Percentiles rank a stretch among this genome's conserved stretches.
These are phyloP conservation scores for Benitochromis conjunctus DNA, from an alignment of 2,113 vertebrate species.

Conservation along the genomic window DNA sequence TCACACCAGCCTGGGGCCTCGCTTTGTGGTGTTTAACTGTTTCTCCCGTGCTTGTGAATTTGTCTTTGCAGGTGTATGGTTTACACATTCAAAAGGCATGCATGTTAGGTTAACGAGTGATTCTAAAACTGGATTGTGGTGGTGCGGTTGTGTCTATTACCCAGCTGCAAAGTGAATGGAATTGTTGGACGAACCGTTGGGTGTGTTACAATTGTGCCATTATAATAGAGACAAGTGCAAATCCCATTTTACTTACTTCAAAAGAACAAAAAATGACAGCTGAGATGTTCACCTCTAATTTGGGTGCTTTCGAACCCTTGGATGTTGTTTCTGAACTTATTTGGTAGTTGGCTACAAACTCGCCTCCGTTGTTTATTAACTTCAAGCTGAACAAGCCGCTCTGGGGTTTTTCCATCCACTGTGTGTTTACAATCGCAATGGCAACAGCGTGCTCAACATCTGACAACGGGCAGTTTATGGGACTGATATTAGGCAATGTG, in stretches of 20 bases:
- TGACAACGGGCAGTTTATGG: constrained; percentile 11
- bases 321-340: background rate
- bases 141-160: background rate
- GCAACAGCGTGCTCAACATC: background rate
- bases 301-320: background rate
- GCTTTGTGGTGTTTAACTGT: background rate
- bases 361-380: background rate
- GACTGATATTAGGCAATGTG: background rate
- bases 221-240: background rate
- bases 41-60: background rate
- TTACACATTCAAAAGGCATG: background rate
- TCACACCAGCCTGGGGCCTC: background rate
- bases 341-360: background rate
- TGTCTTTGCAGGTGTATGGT: background rate
- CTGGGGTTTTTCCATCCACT: constrained; percentile 6
- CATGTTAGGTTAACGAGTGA: background rate
- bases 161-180: background rate
- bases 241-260: background rate
- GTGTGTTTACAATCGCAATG: background rate
- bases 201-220: background rate
- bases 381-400: background rate
- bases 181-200: background rate
- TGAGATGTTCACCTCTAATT: background rate
- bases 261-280: background rate
- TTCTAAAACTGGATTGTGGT: background rate